Evolutionary conservation across 2,113 vertebrate genomes (phyloP), one percentile per base, ranked within the genome.

Genomic region (Todiramphus saurophagus): DNA sequence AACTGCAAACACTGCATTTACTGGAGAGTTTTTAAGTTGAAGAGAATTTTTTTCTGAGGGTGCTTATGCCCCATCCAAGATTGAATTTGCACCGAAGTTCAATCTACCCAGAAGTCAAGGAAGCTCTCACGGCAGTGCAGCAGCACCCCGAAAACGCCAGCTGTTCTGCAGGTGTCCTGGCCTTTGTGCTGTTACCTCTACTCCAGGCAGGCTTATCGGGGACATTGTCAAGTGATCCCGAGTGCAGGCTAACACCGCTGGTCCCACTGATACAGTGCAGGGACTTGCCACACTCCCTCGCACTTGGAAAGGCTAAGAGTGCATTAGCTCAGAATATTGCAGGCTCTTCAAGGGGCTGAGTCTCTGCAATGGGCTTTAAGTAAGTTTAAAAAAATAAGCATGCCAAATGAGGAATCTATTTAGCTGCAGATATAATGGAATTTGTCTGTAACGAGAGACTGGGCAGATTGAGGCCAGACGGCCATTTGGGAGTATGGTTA

Each of bases 211-310:
- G 56, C 48, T 41, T 41, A 50, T 41, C 0, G 0, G 51, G 55
- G 33, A 46, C 4, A 7, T 12, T 0, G 6, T 75, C 37, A 59
- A 76, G 44, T 0, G 2, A 53, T 30, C 35, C 66, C 3, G 1
- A 37, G 37, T 5, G 20, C 55, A n/a, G 50, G 33, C 69, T 81
- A 37, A 35, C 46, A 33, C 33, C 2, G 2, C 41, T 14, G 70
- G 14, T 39, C 31, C 77, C 4, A 1, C 39, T 1, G 1, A 13
- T 41, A 37, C 33, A 31, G 24, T 27, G 35, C 17, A 14, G 23
- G 20, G 30, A 20, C 23, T 14, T 20, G 20, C 16, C 16, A 33
- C 1, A 4, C 13, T 51, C 41, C 37, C 37, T 55, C 7, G 41
- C 53, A 10, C 59, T 70, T 43, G 0, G 20, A 58, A 69, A 46